A percentile compares a stretch with the other conserved stretches of the same genome.
Evolutionary conservation across 2,113 vertebrate genomes (phyloP).

Genomic region (Oncorhynchus keta): DNA sequence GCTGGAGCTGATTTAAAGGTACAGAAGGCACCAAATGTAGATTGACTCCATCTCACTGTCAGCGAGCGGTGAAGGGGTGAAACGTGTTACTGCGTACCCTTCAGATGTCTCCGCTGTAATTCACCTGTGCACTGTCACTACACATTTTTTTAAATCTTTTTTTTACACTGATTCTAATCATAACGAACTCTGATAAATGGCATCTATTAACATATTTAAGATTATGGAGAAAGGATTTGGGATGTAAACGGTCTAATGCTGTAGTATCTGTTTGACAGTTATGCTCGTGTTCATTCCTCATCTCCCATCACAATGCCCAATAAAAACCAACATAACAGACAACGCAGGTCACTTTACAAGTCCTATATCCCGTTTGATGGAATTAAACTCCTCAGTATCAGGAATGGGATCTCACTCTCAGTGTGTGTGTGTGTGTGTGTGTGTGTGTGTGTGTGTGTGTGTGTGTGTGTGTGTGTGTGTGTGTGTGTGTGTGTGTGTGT

Average conservation of each 20-base stretch:
- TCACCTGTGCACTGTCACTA: constrained; percentile 41
- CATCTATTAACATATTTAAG: constrained; percentile 49
- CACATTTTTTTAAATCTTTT: not conserved
- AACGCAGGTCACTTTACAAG: constrained; percentile 36
- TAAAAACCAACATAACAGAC: constrained; percentile 30
- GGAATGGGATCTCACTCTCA: not conserved
- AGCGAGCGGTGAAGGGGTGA: constrained; percentile 9
- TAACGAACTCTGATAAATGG: constrained; percentile 48
- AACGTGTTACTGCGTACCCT: constrained; percentile 28
- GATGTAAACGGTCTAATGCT: constrained; percentile 23
- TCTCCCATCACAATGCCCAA: constrained; percentile 38
- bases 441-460: not conserved
- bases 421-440: not conserved
- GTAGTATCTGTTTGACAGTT: constrained; percentile 37
- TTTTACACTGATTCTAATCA: constrained; percentile 40
- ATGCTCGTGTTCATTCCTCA: constrained; percentile 44
- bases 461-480: not conserved
- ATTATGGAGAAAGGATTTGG: constrained; percentile 47
- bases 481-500: not conserved
- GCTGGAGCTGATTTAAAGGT: constrained; percentile 55
- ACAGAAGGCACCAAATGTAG: constrained; percentile 34
- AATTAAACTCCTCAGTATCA: constrained; percentile 35
- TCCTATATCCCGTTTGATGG: constrained; percentile 23
- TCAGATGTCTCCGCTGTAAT: constrained; percentile 42
- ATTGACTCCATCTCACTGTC: constrained; percentile 37